Percentiles rank a stretch among this genome's conserved stretches.
Conservation (phyloP, 1,140 invertebrate genomes). For the Onthophagus taurus region DNA sequence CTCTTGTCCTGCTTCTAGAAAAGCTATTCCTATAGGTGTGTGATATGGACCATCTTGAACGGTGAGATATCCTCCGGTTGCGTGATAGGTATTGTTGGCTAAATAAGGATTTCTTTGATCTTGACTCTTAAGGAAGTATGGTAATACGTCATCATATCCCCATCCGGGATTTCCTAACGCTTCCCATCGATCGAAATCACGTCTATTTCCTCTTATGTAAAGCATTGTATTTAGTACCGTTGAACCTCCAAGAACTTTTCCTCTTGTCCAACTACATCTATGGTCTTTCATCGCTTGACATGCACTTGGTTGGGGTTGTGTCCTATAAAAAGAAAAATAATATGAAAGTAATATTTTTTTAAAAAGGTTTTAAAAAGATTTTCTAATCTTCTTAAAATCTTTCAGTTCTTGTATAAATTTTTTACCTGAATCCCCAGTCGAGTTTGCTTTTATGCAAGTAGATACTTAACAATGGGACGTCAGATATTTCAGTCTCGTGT, state of each 20-base stretch:
- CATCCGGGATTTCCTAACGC: conserved; percentile 78
- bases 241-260: conserved; percentile 80
- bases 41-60: conserved; percentile 72
- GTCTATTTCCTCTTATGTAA: conserved; percentile 81
- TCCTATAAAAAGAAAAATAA: conserved; percentile 43
- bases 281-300: conserved; percentile 76
- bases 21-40: conserved; percentile 68
- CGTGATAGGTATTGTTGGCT: conserved; percentile 61
- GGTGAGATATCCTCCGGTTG: conserved; percentile 55
- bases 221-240: conserved; percentile 83
- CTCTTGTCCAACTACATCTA: conserved; percentile 61
- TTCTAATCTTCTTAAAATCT: background rate
- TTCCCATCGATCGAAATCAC: conserved; percentile 85
- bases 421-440: conserved; percentile 83
- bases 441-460: conserved; percentile 83
- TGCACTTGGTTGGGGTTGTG: conserved; percentile 73
- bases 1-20: conserved; percentile 80
- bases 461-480: conserved; percentile 72
- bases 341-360: background rate
- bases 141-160: conserved; percentile 78
- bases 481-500: conserved; percentile 72
- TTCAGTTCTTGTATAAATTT: background rate
- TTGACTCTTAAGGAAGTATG: conserved; percentile 81
- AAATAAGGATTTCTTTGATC: conserved; percentile 76
- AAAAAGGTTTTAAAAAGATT: background rate